Evolutionary conservation across 1,140 invertebrate species (phyloP), one percentile per base, ranked within the genome.

Genomic region (Bombus pyrosoma): DNA sequence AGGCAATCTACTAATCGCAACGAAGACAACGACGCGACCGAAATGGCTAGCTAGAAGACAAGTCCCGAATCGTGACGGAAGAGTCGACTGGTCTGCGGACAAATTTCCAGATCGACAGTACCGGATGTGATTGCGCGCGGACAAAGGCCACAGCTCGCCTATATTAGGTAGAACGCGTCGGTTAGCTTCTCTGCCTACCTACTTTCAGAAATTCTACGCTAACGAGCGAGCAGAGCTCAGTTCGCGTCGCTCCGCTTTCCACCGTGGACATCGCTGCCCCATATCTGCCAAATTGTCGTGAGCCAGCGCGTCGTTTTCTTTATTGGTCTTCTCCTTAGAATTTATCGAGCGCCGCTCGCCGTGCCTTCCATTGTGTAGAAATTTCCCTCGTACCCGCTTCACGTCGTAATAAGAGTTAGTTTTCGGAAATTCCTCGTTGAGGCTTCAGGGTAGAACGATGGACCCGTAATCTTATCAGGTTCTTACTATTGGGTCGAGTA

Each of bases 241-340:
- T 41, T 71, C 81, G 66, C 79, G 85, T 78, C 86, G 86, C 85
- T 80, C 89, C 87, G 88, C 91, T 92, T 92, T 92, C 91, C 91
- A 90, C 88, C 82, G 88, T 81, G 85, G 86, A 91, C 86, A 72
- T 86, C 88, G 89, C 87, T 92, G 91, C 86, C 91, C 91, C 83
- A 91, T 92, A 92, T 91, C 91, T 91, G 91, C 91, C 91, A 92
- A 92, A 91, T 90, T 91, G 87, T 91, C 86, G 68, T 78, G 71
- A 75, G 78, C 74, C 43, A 28, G 47, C 47, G 64, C 66, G 75
- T 79, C 75, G 53, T 80, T 85, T 71, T 79, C 83, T 80, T 85
- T 85, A 85, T 85, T 80, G 83, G 15, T 71, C 68, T 34, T 39
- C 47, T 69, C n/a, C 53, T n/a, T 37, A 18, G 10, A 80, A 85